These are phyloP conservation scores for Otolemur crassicaudatus DNA, from an alignment of 2,797 vertebrate genomes.

Conservation along the genomic window DNA sequence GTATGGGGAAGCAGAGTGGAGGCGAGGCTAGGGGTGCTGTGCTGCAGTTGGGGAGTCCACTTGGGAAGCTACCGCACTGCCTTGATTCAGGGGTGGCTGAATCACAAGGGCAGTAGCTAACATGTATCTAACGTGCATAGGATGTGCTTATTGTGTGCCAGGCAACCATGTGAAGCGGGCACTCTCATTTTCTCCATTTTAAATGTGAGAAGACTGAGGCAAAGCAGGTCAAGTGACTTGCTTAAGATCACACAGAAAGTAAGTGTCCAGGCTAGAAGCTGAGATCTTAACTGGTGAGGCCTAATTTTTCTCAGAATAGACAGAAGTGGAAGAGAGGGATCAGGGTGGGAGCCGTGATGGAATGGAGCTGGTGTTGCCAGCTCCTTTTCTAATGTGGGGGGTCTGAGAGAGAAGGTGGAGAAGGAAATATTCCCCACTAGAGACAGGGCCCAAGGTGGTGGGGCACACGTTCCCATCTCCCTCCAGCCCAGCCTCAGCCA, in stretches of 20 bases:
- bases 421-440: neutral
- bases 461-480: neutral
- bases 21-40: neutral
- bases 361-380: neutral
- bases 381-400: neutral
- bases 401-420: neutral
- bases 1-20: neutral
- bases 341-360: neutral
- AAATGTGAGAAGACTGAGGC: neutral
- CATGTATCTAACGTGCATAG: neutral
- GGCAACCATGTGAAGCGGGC: rapidly evolving
- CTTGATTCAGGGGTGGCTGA: neutral
- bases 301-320: neutral
- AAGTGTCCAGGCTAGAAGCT: neutral
- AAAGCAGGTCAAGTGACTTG: neutral
- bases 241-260: neutral
- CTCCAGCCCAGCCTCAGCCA: neutral
- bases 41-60: neutral
- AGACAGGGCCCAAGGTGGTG: rapidly evolving
- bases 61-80: neutral
- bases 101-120: neutral
- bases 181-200: neutral
- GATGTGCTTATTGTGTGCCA: neutral
- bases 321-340: neutral
- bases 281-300: neutral